Conservation (phyloP, 2,113 vertebrate species). For the Bos taurus region ARS-UCD2.0 NC_037340.1:21258001-21258500, state of each 20-base stretch:
- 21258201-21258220: neutral
- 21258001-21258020: neutral
- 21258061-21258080: fast-evolving
- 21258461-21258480: no score
- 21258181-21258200: neutral
- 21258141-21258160: neutral
- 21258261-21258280: no score
- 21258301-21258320: no score
- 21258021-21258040: neutral
- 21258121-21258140: neutral
- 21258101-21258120: neutral
- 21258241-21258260: neutral
- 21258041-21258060: neutral
- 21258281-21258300: no score
- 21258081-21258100: neutral
- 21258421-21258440: no score
- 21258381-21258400: no score
- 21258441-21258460: no score
- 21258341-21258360: no score
- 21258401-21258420: no score
- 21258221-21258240: neutral
- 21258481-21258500: no score
- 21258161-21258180: neutral
- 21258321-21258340: no score
- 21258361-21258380: no score